These are phyloP conservation scores for Thymelicus lineola DNA, from an alignment of 2,888 invertebrate species.

Conservation along the genomic window DNA sequence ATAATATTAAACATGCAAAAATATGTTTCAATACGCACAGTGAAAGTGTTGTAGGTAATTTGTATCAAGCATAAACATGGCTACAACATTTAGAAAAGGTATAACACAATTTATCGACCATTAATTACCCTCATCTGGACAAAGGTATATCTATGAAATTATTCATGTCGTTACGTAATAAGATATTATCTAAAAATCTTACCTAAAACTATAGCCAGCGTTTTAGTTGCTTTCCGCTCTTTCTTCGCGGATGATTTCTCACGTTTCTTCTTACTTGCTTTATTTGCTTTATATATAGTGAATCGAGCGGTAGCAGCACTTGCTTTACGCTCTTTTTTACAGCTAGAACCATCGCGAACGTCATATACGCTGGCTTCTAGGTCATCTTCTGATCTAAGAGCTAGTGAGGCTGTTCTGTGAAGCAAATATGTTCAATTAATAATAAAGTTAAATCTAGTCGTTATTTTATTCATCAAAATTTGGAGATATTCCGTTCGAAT, in stretches of 20 bases:
- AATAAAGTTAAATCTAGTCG: too few relatives aligned
- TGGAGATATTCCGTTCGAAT: too few relatives aligned
- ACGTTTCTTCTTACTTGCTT: conserved; percentile 96
- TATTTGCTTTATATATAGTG: conserved; percentile 97
- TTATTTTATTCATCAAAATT: too few relatives aligned
- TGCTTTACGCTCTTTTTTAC: conserved; percentile 91
- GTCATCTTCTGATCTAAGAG: conserved; percentile 72
- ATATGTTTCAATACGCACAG: too few relatives aligned
- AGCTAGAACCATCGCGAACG: conserved; percentile 70
- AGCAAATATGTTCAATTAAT: background rate
- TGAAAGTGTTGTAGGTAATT: too few relatives aligned
- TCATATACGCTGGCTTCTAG: conserved; percentile 71
- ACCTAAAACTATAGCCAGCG: conserved; percentile 99
- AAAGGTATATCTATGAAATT: background rate
- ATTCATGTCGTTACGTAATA: background rate
- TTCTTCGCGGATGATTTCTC: conserved; percentile 97
- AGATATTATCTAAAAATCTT: conserved; percentile 53
- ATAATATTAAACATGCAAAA: too few relatives aligned
- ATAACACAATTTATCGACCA: too few relatives aligned
- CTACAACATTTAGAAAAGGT: too few relatives aligned
- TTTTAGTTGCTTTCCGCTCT: conserved; percentile 99
- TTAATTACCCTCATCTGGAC: too few relatives aligned
- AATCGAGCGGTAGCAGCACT: conserved; percentile 90
- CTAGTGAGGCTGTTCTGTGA: conserved; percentile 87
- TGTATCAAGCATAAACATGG: too few relatives aligned